These are phyloP conservation scores for Cepaea hortensis DNA, from an alignment of 2,888 invertebrate genomes.

Conservation along the genomic window DNA sequence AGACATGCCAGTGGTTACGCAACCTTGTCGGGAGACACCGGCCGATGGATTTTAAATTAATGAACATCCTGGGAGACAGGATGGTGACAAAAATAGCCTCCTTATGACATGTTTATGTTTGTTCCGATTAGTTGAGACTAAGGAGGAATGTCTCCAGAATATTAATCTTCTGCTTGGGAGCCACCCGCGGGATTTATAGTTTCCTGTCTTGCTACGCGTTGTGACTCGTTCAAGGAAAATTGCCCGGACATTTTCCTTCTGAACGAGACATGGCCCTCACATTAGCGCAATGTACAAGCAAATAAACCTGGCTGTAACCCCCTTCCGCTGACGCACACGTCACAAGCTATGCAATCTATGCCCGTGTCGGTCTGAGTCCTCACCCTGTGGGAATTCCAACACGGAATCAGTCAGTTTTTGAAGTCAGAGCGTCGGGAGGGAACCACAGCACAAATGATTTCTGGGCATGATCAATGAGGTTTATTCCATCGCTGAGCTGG, in stretches of 20 bases:
- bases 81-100: constrained; percentile 15
- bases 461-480: no score
- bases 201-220: background rate
- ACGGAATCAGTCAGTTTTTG: no score
- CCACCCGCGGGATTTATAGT: background rate
- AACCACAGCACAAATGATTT: no score
- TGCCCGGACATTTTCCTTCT: background rate
- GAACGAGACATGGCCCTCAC: background rate
- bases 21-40: background rate
- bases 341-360: no score
- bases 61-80: constrained; percentile 22
- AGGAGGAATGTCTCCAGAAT: background rate
- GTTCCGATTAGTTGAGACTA: constrained; percentile 3
- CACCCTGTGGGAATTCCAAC: no score
- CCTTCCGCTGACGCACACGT: background rate
- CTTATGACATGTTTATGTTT: constrained; percentile 25
- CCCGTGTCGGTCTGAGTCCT: no score
- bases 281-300: background rate
- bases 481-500: no score
- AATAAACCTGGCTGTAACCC: background rate
- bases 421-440: no score
- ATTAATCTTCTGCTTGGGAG: constrained; percentile 1
- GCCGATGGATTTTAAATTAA: constrained; percentile 36
- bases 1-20: background rate
- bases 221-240: background rate